Evolutionary conservation across 2,113 vertebrate species (phyloP), one percentile per base, ranked within the genome.

Genomic region (Mormoops blainvillei): DNA sequence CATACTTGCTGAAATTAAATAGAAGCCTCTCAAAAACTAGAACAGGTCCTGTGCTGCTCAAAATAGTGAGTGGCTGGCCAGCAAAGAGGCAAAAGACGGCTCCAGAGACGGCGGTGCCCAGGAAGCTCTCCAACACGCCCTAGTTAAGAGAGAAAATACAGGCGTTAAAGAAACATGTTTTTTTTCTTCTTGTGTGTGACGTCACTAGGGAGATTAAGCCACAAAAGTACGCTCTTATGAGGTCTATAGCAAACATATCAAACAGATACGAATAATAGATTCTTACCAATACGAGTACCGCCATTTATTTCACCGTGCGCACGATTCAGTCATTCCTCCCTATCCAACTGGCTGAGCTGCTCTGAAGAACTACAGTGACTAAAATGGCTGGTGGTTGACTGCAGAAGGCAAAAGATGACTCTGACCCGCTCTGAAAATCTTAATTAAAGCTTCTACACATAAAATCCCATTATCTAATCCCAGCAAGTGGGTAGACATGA

Each of bases 51-150:
- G 99, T 99, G 97, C 99, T 99, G 98, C 99, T 99, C 97, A 99
- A 97, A 96, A 99, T 99, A 81, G 98, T 99, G 95, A 99, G 99
- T 0, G 99, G 99, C 82, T 99, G 99, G 5, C 99, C 99, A 28
- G 98, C 99, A 71, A 99, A 98, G 97, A 99, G 99, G 96, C 99
- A 99, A 96, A 99, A 99, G 43, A 99, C 52, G 0, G 99, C 99
- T 2, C 99, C 99, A 0, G 99, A 91, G 61, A 99, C 98, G 0
- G 99, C 99, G 0, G 99, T 99, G 83, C 99, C 99, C 98, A 99
- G 98, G 96, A 99, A 99, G 97, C 99, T 99, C 98, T 99, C 99
- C 99, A 99, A 78, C 94, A 99, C 99, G 0, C 99, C 99, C 99
- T 99, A 85, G 0, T 4, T 63, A 63, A 73, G 94, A 89, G 43